Evolutionary conservation across 2,888 invertebrate genomes (phyloP), one percentile per base, ranked within the genome.

Genomic region (Didymodactylos carnosus): DNA sequence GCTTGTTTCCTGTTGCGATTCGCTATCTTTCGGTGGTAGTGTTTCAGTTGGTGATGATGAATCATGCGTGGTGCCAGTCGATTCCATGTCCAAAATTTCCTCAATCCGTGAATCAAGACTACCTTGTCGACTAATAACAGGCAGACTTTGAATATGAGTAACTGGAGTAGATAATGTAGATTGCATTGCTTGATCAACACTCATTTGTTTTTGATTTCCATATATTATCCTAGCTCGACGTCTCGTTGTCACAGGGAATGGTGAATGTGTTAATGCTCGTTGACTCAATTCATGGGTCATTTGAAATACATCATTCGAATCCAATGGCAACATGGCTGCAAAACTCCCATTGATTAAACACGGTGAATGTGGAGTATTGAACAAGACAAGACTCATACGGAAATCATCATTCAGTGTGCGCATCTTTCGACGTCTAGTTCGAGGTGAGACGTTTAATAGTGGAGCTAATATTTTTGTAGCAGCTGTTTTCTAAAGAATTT

Each of bases 31-130:
- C n/a, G n/a, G n/a, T n/a, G n/a, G n/a, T n/a, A n/a, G n/a, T n/a
- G n/a, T n/a, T n/a, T n/a, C n/a, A n/a, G n/a, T n/a, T n/a, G n/a
- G n/a, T n/a, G n/a, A n/a, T n/a, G n/a, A n/a, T n/a, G n/a, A n/a
- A n/a, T n/a, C n/a, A n/a, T n/a, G n/a, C n/a, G n/a, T n/a, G n/a
- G n/a, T n/a, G n/a, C n/a, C n/a, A n/a, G n/a, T n/a, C n/a, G n/a
- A n/a, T n/a, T n/a, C n/a, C n/a, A n/a, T n/a, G n/a, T 74, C 74
- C 27, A 74, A 74, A 39, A 74, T 74, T 43, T 74, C 62, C 71
- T 74, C 74, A 29, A 74, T 74, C 29, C 71, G 71, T 19, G 74
- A 74, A 69, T 74, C 74, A 23, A 74, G 25, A 53, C 74, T 74
- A 14, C 51, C 43, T 46, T 74, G 74, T 35, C 69, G 53, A 46